A percentile compares a stretch with the other conserved stretches of the same genome.
phyloP scores from a whole-genome alignment of 2,888 invertebrate genomes.

The Julus scandinavius region DNA sequence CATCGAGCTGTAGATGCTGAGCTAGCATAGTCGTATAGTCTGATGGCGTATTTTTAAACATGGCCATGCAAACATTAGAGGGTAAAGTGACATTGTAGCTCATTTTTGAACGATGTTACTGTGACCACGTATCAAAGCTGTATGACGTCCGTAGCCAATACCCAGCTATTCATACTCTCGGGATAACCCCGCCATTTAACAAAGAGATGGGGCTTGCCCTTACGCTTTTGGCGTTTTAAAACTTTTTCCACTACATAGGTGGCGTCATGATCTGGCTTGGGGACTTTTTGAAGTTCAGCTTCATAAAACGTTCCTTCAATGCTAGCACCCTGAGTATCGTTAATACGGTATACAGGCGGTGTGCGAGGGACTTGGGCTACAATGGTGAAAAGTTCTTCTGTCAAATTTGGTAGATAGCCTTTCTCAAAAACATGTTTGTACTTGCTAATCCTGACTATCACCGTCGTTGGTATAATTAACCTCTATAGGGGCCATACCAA shows the following conservation, averaged over 20 bases:
- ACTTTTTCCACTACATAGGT: slow-evolving; percentile 60
- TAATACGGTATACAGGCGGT: too few relatives aligned
- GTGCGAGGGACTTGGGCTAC: too few relatives aligned
- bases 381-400: too few relatives aligned
- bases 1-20: not conserved
- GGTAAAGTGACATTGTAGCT: slow-evolving; percentile 57
- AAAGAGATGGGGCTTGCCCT: slow-evolving; percentile 57
- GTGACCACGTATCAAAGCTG: not conserved
- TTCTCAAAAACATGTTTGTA: too few relatives aligned
- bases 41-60: not conserved
- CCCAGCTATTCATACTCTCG: slow-evolving; percentile 60
- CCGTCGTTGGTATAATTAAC: slow-evolving; percentile 49
- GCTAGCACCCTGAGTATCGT: too few relatives aligned
- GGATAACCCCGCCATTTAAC: slow-evolving; percentile 62
- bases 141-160: slow-evolving; percentile 48
- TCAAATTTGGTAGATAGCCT: too few relatives aligned
- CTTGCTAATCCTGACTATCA: slow-evolving; percentile 57
- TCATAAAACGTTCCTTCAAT: slow-evolving; percentile 61
- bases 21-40: not conserved
- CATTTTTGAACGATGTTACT: not conserved
- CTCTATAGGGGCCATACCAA: not conserved
- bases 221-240: slow-evolving; percentile 57
- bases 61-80: too few relatives aligned
- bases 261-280: not conserved
- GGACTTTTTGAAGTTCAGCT: slow-evolving; percentile 60